These are phyloP conservation scores for Meta bourneti DNA, from an alignment of 2,888 invertebrate genomes.

Conservation along the genomic window DNA sequence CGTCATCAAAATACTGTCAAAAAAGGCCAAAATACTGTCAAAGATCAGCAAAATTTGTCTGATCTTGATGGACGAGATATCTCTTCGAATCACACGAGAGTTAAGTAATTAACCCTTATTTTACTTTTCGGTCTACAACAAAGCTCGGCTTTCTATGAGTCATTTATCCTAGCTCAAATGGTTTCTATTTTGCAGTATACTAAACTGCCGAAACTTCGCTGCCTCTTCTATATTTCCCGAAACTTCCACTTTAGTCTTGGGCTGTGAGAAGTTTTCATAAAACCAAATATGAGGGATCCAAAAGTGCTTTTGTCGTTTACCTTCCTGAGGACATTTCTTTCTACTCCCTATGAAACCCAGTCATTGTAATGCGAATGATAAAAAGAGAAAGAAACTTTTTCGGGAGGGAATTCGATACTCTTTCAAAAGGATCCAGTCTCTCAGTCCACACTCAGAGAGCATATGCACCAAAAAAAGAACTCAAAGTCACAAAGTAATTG, in stretches of 20 bases:
- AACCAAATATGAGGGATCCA: not conserved
- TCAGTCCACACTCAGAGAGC: not conserved
- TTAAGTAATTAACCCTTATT: too few species aligned
- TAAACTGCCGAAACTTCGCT: too few species aligned
- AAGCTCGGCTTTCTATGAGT: too few species aligned
- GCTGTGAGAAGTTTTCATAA: not conserved
- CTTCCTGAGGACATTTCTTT: not conserved
- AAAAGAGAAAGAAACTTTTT: not conserved
- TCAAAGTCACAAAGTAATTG: conserved; percentile 49
- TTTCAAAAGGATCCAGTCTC: conserved; percentile 32
- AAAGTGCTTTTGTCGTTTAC: not conserved
- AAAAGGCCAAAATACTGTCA: too few species aligned
- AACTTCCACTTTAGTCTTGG: not conserved
- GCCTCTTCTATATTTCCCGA: too few species aligned
- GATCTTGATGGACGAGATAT: too few species aligned
- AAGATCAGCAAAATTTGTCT: too few species aligned
- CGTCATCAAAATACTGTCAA: too few species aligned
- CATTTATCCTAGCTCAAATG: too few species aligned
- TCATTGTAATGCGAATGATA: conserved; percentile 21
- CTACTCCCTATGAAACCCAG: not conserved
- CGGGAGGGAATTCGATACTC: conserved; percentile 6
- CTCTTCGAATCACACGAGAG: too few species aligned
- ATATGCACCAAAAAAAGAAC: conserved; percentile 4
- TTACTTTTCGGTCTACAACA: too few species aligned
- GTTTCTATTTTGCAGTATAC: too few species aligned